Evolutionary conservation across 2,888 invertebrate genomes (phyloP), one percentile per base, ranked within the genome.

Genomic region (Liopterus haemorrhoidalis): DNA sequence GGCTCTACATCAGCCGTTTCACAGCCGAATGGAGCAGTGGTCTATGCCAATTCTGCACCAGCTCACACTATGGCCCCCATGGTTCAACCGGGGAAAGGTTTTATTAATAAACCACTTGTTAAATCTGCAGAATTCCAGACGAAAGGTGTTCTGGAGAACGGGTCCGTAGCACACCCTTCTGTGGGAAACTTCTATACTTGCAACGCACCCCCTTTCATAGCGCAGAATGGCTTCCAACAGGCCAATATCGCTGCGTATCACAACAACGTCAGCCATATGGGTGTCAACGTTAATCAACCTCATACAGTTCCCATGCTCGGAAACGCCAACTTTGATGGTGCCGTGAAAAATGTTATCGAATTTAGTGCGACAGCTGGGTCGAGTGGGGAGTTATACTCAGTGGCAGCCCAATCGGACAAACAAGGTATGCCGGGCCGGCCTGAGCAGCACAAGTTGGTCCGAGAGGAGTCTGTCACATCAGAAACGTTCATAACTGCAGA

Each of bases 1-100:
- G 72, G 68, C 66, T 72, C 60, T 72, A 72, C 70, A 71, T 72
- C 70, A 68, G 70, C 66, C 70, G 71, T 66, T 65, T 68, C 68
- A 69, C 70, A 41, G 36, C 19, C 45, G 20, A 43, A 41, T 35
- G 47, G 47, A n/a, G 40, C 41, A 14, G 27, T 31, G 31, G 25
- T 28, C 30, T 36, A 15, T 9, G 20, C 25, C n/a, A 30, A 21
- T 3, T 41, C 28, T 25, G 42, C 40, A 22, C 35, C 49, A 22
- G 37, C 57, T 49, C 59, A 63, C 56, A 52, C 61, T 50, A 57
- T 63, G 63, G 62, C 65, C 63, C 41, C 65, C 61, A 49, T 62
- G 61, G 60, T 57, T 41, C 55, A 53, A 21, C 52, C 59, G 25
- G 42, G 56, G 20, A 64, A 63, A 51, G 49, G 52, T 35, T 60